A percentile compares a stretch with the other conserved stretches of the same genome.
Conservation (phyloP, 2,113 vertebrate genomes). For the Anser cygnoides region DNA sequence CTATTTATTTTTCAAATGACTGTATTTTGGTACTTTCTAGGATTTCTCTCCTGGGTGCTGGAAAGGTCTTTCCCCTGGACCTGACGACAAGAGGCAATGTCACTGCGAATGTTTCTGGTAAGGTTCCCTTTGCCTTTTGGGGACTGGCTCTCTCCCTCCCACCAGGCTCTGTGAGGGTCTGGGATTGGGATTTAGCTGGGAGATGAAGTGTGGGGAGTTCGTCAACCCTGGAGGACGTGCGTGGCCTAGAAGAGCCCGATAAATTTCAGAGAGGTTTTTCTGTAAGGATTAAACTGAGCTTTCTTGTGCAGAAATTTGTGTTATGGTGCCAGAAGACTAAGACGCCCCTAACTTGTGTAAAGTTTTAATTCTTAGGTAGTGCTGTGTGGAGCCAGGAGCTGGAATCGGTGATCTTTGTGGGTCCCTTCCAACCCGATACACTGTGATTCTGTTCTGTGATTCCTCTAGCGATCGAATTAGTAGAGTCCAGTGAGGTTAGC, state of each 20-base stretch:
- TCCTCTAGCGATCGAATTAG: fast-evolving
- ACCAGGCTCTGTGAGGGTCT: not conserved
- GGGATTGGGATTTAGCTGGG: not conserved
- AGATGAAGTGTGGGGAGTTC: fast-evolving
- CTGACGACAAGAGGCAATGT: not conserved
- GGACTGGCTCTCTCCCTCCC: not conserved
- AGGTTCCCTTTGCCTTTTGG: not conserved
- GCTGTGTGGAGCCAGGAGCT: not conserved
- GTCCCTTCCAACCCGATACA: not conserved
- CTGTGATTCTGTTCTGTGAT: not conserved
- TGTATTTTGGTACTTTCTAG: conserved; percentile 1
- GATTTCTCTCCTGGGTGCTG: not conserved
- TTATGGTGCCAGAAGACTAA: not conserved
- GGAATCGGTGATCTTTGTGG: not conserved
- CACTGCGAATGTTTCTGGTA: not conserved
- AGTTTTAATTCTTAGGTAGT: not conserved
- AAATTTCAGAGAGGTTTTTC: not conserved
- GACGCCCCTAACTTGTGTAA: not conserved
- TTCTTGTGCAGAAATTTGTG: fast-evolving
- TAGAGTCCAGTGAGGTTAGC: not conserved
- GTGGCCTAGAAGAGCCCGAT: not conserved
- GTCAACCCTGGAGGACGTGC: not conserved
- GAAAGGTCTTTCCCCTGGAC: not conserved
- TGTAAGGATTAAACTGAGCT: not conserved
- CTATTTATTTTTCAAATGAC: conserved; percentile 42